phyloP scores from a whole-genome alignment of 2,113 vertebrate species.

The Amphiprion percula region DNA sequence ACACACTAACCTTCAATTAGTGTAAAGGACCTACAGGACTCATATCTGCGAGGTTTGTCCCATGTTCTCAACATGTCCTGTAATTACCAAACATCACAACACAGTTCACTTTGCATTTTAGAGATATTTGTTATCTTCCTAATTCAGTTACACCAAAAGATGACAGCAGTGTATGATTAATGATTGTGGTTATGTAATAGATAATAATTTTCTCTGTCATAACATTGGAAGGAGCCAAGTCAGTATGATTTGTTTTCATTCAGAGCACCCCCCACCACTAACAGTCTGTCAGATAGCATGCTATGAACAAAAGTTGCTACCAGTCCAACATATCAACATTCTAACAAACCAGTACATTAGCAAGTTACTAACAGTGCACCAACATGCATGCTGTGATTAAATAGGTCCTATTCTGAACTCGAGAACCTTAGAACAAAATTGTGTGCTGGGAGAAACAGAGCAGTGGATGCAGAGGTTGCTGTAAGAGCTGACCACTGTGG shows the following conservation, averaged over 20 bases:
- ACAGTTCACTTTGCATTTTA: slow-evolving; percentile 7
- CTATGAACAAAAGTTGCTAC: slow-evolving; percentile 31
- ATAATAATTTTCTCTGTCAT: slow-evolving; percentile 13
- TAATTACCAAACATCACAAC: neutral
- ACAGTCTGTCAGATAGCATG: slow-evolving; percentile 69
- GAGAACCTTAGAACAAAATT: neutral
- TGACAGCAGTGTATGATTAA: neutral
- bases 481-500: neutral
- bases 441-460: neutral
- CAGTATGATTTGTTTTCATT: slow-evolving; percentile 27
- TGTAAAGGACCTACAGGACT: slow-evolving; percentile 16
- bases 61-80: slow-evolving; percentile 6
- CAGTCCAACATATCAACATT: slow-evolving; percentile 32
- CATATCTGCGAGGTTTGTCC: neutral
- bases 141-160: neutral
- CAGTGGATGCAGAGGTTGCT: slow-evolving; percentile 2
- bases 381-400: slow-evolving; percentile 54
- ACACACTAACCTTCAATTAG: slow-evolving; percentile 54
- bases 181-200: slow-evolving; percentile 5
- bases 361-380: slow-evolving; percentile 62
- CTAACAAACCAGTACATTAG: slow-evolving; percentile 63
- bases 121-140: neutral
- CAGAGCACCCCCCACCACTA: slow-evolving; percentile 55
- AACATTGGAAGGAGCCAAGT: neutral
- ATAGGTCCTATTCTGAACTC: neutral